These are phyloP conservation scores for Leptatherina wallacei DNA, from an alignment of 2,797 vertebrate genomes.

Conservation along the genomic window DNA sequence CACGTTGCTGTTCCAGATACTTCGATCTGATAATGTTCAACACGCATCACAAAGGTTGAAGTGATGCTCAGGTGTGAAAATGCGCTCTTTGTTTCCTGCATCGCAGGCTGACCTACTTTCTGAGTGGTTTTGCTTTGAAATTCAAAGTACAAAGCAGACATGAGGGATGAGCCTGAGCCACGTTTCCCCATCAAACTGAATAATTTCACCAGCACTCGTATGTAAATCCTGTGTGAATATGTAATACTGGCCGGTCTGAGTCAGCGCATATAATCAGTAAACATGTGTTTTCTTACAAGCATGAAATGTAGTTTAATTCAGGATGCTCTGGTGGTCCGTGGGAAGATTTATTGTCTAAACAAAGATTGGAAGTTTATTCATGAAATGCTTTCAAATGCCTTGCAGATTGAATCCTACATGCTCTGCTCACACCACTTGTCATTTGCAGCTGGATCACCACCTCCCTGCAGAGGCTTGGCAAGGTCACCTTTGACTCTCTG, in stretches of 20 bases:
- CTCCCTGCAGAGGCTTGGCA: conserved; percentile 63
- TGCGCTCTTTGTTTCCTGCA: conserved; percentile 1
- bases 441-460: conserved; percentile 63
- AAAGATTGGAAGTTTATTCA: neutral
- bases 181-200: neutral
- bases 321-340: neutral
- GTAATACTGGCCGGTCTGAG: neutral
- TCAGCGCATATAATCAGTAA: neutral
- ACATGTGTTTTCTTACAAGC: neutral
- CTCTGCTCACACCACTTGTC: neutral
- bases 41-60: neutral
- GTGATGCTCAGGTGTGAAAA: neutral
- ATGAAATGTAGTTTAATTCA: neutral
- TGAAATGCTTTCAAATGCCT: neutral
- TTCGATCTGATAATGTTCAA: neutral
- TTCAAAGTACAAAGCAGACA: conserved; percentile 27
- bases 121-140: conserved; percentile 29
- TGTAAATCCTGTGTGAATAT: neutral
- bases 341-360: neutral
- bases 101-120: conserved; percentile 24
- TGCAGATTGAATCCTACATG: neutral
- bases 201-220: neutral
- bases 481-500: conserved; percentile 77
- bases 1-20: neutral
- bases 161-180: conserved; percentile 1